Conservation (phyloP, 2,888 invertebrate species). For the Maniola hyperantus region DNA sequence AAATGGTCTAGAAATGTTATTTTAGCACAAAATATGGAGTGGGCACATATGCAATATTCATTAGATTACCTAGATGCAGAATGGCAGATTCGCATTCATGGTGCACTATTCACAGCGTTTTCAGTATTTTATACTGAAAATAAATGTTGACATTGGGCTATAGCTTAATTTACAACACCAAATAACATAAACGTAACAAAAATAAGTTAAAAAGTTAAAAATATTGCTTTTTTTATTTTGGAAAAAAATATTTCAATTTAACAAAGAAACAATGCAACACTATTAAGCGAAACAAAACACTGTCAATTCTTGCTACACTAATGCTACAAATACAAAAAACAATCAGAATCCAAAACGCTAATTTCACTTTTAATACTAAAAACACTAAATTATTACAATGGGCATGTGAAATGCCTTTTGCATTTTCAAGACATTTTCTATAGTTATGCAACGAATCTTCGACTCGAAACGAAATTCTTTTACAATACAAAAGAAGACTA, state of each 20-base stretch:
- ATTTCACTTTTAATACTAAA: neutral
- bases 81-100: neutral
- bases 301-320: slow-evolving; percentile 38
- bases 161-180: too few relatives aligned
- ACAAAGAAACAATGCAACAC: neutral
- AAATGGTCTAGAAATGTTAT: neutral
- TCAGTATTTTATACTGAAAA: neutral
- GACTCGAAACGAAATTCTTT: too few relatives aligned
- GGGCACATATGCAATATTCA: slow-evolving; percentile 7
- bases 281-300: slow-evolving; percentile 2
- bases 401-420: neutral
- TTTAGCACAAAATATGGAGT: neutral
- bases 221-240: too few relatives aligned
- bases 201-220: neutral
- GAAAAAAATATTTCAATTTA: neutral
- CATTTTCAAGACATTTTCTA: neutral
- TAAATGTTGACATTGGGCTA: neutral
- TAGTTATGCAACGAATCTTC: too few relatives aligned
- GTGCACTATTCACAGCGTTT: neutral
- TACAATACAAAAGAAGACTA: too few relatives aligned
- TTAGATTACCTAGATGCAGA: slow-evolving; percentile 3
- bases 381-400: neutral
- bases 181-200: neutral
- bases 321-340: neutral
- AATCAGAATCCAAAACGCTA: neutral